Base-by-base conservation (phyloP, 2,888 invertebrate species). In the Phrixothrix hirtus region DNA sequence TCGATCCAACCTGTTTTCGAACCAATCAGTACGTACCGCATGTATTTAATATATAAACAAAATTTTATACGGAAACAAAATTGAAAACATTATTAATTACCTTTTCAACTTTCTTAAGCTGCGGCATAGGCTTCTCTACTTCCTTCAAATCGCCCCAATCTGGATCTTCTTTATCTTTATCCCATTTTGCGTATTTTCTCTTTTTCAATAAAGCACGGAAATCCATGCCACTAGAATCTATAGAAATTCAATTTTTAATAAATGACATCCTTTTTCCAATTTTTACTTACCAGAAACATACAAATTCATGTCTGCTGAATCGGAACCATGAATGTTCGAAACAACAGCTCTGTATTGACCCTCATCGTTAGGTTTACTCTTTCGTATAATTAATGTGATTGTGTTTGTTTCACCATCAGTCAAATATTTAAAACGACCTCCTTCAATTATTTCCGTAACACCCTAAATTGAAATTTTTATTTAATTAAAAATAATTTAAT, bases 121-220 rank as follows among this genome's bases (percentile, higher is more conserved):
- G 83, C 61, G 92, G 92, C 66, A 87, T 80, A 58, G 91, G 92
- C 75, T 91, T 90, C 71, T 94, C 94, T 12, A 85, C 85, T 78
- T 94, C 92, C 77, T 96, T 96, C 53, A 97, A 83, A 66, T 94
- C 90, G 62, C 92, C 93, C 87, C 92, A 95, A 75, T 96, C 92
- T 25, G 90, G 90, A 67, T 95, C 95, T 42, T 88, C 89, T 64
- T 96, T 90, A 63, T 94, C 89, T 75, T 88, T 86, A 55, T 83
- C 91, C 94, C 94, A 95, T 82, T 93, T 92, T 68, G 90, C 89
- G 76, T 95, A 95, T 78, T 92, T 93, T 70, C 94, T 87, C 81
- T 95, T 96, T 79, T 95, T 96, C 67, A 99, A 83, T 90, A 98
- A 90, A 58, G 95, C 88, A 78, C 99, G 88, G 89, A 98, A 99